Evolutionary conservation across 2,797 vertebrate species (phyloP).

Genomic region (Crotalus adamanteus): DNA sequence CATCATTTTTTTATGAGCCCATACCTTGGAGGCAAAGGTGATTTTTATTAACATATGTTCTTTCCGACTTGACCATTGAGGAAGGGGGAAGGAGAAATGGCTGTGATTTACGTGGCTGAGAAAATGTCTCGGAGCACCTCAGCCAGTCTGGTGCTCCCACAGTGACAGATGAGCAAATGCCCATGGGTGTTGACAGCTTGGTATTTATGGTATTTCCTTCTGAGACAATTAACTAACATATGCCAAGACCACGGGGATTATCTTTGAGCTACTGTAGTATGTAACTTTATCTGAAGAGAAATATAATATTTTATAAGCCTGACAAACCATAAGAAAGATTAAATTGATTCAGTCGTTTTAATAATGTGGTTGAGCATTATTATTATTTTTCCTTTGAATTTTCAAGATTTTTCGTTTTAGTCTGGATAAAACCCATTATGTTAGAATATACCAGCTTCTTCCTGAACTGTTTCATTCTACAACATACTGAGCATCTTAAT

Average conservation of each 20-base stretch:
- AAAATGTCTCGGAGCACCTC: slow-evolving; percentile 82
- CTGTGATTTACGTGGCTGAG: slow-evolving; percentile 78
- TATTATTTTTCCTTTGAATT: slow-evolving; percentile 59
- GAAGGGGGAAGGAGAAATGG: slow-evolving; percentile 73
- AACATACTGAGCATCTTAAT: not conserved
- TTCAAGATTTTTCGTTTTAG: slow-evolving; percentile 33
- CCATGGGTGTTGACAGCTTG: slow-evolving; percentile 83
- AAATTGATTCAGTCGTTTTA: slow-evolving; percentile 66
- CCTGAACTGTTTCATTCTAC: slow-evolving; percentile 41
- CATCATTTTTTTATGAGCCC: slow-evolving; percentile 70
- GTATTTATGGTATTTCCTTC: slow-evolving; percentile 83
- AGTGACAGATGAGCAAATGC: slow-evolving; percentile 82
- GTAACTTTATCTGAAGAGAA: slow-evolving; percentile 75
- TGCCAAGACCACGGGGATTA: slow-evolving; percentile 84
- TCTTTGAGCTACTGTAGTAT: slow-evolving; percentile 78
- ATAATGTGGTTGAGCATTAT: slow-evolving; percentile 57
- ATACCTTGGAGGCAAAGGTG: slow-evolving; percentile 75
- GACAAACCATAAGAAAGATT: slow-evolving; percentile 75
- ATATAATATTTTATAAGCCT: slow-evolving; percentile 82
- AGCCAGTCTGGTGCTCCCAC: slow-evolving; percentile 79
- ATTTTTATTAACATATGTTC: slow-evolving; percentile 82
- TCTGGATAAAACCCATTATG: slow-evolving; percentile 53
- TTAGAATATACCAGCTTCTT: slow-evolving; percentile 40
- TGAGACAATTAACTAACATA: slow-evolving; percentile 88
- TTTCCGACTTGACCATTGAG: slow-evolving; percentile 78